Conservation (phyloP, 2,888 invertebrate genomes). For the Brachypalpus laphriformis region DNA sequence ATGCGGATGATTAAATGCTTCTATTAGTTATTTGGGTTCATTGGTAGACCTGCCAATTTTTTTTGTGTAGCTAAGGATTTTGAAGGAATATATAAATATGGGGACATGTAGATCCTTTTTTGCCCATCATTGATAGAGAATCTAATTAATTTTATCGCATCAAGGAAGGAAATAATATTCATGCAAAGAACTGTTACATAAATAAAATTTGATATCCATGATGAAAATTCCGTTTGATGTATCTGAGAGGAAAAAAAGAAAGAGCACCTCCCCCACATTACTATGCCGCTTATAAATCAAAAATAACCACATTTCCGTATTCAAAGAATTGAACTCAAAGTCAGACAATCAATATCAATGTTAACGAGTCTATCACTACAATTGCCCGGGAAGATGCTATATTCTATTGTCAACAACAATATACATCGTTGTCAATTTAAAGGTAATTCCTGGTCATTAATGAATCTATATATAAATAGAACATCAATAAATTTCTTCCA, state of each 20-base stretch:
- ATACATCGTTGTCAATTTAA: constrained; percentile 22
- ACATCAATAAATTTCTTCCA: neutral
- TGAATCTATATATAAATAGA: too few species aligned
- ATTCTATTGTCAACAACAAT: neutral
- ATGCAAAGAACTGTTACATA: neutral
- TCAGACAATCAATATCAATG: neutral
- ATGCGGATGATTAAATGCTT: constrained; percentile 15
- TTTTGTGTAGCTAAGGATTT: neutral
- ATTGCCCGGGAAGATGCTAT: neutral
- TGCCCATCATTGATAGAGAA: neutral
- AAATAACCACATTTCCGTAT: neutral
- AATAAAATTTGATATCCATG: neutral
- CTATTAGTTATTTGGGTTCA: constrained; percentile 14
- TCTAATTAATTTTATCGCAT: neutral
- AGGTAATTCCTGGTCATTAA: constrained; percentile 8
- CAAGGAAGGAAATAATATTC: neutral
- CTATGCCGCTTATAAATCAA: too few species aligned
- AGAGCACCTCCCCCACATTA: neutral
- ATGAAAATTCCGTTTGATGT: neutral
- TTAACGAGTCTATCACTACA: neutral
- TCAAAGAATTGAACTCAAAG: neutral
- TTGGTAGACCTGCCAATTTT: neutral
- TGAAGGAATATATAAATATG: neutral
- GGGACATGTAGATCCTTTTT: neutral
- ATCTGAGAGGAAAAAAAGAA: neutral